Conservation (phyloP, 2,888 invertebrate genomes). For the Nineta flava region DNA sequence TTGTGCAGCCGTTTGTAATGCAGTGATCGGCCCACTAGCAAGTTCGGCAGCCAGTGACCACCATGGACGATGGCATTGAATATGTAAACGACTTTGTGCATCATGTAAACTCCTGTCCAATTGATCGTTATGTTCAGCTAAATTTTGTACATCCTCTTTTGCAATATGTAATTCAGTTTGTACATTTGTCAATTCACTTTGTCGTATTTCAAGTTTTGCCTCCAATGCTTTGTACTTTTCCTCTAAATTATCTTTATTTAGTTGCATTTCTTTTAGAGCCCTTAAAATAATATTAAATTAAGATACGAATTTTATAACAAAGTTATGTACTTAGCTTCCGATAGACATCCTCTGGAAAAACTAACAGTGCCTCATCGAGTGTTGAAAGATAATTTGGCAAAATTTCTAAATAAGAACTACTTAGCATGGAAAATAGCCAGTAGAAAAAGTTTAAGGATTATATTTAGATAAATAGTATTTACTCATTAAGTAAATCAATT, state of each 20-base stretch:
- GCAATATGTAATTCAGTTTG: neutral
- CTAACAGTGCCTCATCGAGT: too few species aligned
- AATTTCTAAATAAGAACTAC: too few species aligned
- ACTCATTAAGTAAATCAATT: too few species aligned
- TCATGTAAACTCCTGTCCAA: neutral
- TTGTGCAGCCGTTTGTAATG: neutral
- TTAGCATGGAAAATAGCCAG: too few species aligned
- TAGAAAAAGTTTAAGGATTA: too few species aligned
- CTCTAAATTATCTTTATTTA: neutral
- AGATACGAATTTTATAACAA: too few species aligned
- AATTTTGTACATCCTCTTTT: neutral
- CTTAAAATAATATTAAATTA: too few species aligned
- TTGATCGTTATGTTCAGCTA: neutral
- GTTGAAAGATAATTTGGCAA: too few species aligned
- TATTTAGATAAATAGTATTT: too few species aligned
- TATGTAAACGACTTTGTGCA: neutral
- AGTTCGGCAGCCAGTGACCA: slow-evolving; percentile 4
- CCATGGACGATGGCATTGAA: slow-evolving; percentile 2
- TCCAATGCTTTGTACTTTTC: neutral
- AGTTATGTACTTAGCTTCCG: too few species aligned
- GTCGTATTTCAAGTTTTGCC: neutral
- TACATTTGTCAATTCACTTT: neutral
- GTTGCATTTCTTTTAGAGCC: neutral
- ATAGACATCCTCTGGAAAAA: too few species aligned
- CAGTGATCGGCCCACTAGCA: neutral